A percentile compares a stretch with the other conserved stretches of the same genome.
These are phyloP conservation scores for Mastigias papua DNA, from an alignment of 30 jellyfish, hydroid and myxozoan species.

Conservation along the genomic window DNA sequence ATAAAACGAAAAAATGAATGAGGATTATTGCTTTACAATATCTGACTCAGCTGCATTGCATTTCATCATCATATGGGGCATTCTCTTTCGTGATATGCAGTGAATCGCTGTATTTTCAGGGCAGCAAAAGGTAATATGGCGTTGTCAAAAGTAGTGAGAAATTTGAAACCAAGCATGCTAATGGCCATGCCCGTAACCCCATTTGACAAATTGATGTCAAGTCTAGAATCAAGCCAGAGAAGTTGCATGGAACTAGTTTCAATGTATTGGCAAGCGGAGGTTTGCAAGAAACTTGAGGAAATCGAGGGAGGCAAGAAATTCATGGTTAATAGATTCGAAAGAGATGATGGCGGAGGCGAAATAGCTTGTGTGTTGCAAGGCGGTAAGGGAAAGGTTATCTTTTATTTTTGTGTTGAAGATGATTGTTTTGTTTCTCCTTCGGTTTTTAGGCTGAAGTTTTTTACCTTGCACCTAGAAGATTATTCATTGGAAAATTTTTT, in stretches of 20 bases:
- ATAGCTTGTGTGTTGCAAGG: not conserved
- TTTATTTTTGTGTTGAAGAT: not conserved
- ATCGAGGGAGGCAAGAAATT: not conserved
- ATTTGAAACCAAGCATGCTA: not conserved
- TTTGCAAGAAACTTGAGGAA: not conserved
- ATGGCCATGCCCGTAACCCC: not conserved
- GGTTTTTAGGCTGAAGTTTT: too few relatives aligned
- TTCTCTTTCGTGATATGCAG: too few relatives aligned
- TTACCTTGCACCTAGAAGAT: too few relatives aligned
- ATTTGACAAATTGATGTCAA: not conserved
- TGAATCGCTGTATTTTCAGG: too few relatives aligned
- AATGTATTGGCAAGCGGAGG: not conserved
- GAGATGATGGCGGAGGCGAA: not conserved
- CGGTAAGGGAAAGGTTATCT: not conserved
- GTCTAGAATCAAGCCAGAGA: not conserved
- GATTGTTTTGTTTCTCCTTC: not conserved
- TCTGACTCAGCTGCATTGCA: too few relatives aligned
- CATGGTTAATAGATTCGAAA: not conserved
- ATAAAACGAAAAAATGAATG: too few relatives aligned
- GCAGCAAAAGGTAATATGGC: too few relatives aligned
- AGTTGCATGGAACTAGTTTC: not conserved
- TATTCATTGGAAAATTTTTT: too few relatives aligned
- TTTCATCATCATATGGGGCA: too few relatives aligned
- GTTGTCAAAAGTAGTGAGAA: not conserved
- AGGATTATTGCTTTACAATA: too few relatives aligned